Evolutionary conservation across 2,888 invertebrate genomes (phyloP).

Genomic region (Melieria crassipennis): DNA sequence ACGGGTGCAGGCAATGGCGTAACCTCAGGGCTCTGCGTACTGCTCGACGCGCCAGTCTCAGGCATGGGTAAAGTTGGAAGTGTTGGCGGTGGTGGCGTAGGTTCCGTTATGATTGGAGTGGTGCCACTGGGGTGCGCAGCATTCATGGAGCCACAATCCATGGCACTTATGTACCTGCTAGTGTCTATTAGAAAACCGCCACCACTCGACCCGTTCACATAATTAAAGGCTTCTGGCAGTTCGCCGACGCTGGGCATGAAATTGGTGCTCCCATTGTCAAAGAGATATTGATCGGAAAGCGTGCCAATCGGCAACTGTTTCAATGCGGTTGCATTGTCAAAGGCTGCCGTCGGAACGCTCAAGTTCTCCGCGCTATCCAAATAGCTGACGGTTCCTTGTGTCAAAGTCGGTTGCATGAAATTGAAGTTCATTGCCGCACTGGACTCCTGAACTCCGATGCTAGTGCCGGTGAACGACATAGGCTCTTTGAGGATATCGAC

Average conservation of each 20-base stretch:
- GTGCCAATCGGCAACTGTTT: slow-evolving; percentile 22
- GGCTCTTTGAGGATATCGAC: slow-evolving; percentile 64
- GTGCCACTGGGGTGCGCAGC: slow-evolving; percentile 17
- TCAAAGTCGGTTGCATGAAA: slow-evolving; percentile 39
- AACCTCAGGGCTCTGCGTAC: background rate
- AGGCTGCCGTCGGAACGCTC: slow-evolving; percentile 34
- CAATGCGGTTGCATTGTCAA: slow-evolving; percentile 43
- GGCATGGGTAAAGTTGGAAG: slow-evolving; percentile 1
- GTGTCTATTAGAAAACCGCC: slow-evolving; percentile 38
- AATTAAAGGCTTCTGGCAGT: slow-evolving; percentile 15
- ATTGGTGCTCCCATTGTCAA: slow-evolving; percentile 27
- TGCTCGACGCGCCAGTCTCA: background rate
- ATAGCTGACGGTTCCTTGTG: slow-evolving; percentile 26
- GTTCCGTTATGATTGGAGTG: slow-evolving; percentile 43
- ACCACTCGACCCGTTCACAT: slow-evolving; percentile 8
- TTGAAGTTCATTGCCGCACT: slow-evolving; percentile 39
- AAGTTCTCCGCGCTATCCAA: slow-evolving; percentile 28
- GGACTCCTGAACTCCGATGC: slow-evolving; percentile 30
- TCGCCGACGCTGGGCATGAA: slow-evolving; percentile 30
- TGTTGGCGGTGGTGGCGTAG: slow-evolving; percentile 41
- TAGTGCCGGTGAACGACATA: slow-evolving; percentile 52
- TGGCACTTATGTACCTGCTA: slow-evolving; percentile 44
- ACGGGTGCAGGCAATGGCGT: background rate
- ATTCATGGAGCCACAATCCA: slow-evolving; percentile 49
- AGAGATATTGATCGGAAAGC: slow-evolving; percentile 31